A percentile compares a stretch with the other conserved stretches of the same genome.
Conservation (phyloP, 2,797 vertebrate genomes). For the Acanthornis magna region DNA sequence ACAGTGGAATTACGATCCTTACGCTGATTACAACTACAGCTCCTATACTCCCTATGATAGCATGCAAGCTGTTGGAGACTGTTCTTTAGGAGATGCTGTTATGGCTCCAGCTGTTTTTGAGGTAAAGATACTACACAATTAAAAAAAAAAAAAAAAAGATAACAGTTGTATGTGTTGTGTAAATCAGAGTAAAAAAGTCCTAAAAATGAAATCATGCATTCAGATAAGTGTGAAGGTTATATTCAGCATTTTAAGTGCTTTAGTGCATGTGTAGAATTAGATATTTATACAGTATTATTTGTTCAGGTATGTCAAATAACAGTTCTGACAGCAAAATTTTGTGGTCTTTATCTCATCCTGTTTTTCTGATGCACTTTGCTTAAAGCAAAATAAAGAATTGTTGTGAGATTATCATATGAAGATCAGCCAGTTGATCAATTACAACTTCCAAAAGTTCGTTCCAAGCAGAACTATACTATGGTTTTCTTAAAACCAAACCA, state of each 20-base stretch:
- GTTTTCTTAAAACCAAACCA: neutral
- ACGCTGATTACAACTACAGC: conserved; percentile 80
- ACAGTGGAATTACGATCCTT: conserved; percentile 88
- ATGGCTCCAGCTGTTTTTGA: conserved; percentile 79
- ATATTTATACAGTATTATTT: neutral
- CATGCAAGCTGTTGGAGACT: conserved; percentile 70
- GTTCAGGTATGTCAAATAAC: neutral
- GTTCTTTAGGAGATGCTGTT: conserved; percentile 64
- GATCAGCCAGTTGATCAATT: neutral
- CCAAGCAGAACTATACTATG: neutral
- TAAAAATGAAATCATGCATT: neutral
- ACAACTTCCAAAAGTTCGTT: neutral
- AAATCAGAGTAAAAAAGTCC: neutral
- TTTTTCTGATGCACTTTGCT: neutral
- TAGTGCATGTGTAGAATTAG: neutral
- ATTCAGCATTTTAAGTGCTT: neutral
- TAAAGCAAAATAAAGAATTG: neutral
- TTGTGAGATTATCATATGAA: neutral
- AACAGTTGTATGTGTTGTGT: neutral
- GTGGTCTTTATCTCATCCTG: neutral
- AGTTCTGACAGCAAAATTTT: neutral
- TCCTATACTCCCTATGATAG: conserved; percentile 78
- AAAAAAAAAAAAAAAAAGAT: neutral
- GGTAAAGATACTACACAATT: conserved; percentile 62
- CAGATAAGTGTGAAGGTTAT: neutral